Evolutionary conservation across 2,888 invertebrate species (phyloP), one percentile per base, ranked within the genome.

Genomic region (Anthophora plumipes): DNA sequence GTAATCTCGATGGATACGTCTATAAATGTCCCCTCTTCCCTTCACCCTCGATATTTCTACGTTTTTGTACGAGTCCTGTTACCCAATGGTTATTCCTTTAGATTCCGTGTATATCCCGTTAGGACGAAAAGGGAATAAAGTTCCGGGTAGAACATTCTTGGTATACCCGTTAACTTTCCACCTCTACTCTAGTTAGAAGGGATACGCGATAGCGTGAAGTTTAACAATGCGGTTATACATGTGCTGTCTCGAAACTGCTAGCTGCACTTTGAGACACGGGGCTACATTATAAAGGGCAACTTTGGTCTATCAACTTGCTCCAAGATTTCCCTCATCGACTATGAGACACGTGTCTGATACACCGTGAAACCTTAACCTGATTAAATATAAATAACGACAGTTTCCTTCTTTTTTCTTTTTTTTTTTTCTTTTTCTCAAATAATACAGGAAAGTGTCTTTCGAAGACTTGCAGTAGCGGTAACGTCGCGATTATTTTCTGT

Each of bases 191-290:
- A 63, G 61, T 64, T 68, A 69, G 69, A 63, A 60, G 63, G 52
- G 57, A 69, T 63, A 61, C 61, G 64, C 55, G 73, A 69, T 61
- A 77, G 70, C 71, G 54, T 22, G 55, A 80, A 84, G 75, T 86
- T 82, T 84, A 80, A 86, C 77, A 76, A 82, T 72, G 82, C 75
- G 84, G 86, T 86, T 84, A 31, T 31, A 74, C 71, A 69, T 69
- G 71, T 73, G 80, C 71, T 46, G 41, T 71, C 71, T 54, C 17
- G 63, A 67, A 70, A 77, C 70, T 72, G 68, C 41, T 54, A 63
- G 43, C 61, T 70, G 52, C 70, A 67, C 82, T 82, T 73, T 81
- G 68, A 63, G 61, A 43, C 67, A 54, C 59, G 63, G 11, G 14
- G 74, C 68, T 66, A 70, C 76, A 39, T 72, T 64, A 55, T 63